Evolutionary conservation across 2,888 invertebrate species (phyloP), one percentile per base, ranked within the genome.

Genomic region (Drosophila cognata): DNA sequence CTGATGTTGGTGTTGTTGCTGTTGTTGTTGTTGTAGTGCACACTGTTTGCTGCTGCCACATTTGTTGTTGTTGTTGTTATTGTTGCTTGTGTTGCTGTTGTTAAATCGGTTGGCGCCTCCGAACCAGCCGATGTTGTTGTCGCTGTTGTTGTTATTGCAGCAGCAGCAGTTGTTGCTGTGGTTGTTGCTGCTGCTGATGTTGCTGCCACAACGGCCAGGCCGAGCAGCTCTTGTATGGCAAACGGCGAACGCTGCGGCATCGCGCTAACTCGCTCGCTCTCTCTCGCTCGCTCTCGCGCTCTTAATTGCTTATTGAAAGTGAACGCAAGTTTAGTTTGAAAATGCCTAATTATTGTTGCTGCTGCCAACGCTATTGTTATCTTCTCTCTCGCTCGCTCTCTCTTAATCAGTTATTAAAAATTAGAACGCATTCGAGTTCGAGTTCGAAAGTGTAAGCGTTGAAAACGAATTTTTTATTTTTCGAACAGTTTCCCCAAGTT

Each of bases 231-330:
- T 78, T 93, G 93, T 75, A 93, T 93, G 60, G 92, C 93, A 81
- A 93, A 93, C n/a, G 93, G 92, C 63, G 93, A 93, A 77, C 93
- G 89, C 80, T 93, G 93, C 69, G 93, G 93, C 93, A 93, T 93
- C 66, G 67, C 18, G 28, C 71, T 31, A 70, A 35, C 38, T 28
- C 35, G 11, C 10, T 10, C 31, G 16, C 21, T 13, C 33, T 18
- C 33, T 1, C 53, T 21, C 18, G 18, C 33, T 48, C 41, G 21
- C 29, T 2, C 36, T 2, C 11, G 13, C 10, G 2, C 29, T 36
- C 16, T 28, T 51, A 68, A 68, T 68, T 68, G 70, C 71, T 68
- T 71, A 57, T 50, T 35, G 28, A 38, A 28, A 36, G 28, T 36
- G 28, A 36, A 38, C 28, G 28, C 11, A 57, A 31, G 16, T 29